Conservation (phyloP, 2,888 invertebrate genomes). For the Chorisops tibialis region DNA sequence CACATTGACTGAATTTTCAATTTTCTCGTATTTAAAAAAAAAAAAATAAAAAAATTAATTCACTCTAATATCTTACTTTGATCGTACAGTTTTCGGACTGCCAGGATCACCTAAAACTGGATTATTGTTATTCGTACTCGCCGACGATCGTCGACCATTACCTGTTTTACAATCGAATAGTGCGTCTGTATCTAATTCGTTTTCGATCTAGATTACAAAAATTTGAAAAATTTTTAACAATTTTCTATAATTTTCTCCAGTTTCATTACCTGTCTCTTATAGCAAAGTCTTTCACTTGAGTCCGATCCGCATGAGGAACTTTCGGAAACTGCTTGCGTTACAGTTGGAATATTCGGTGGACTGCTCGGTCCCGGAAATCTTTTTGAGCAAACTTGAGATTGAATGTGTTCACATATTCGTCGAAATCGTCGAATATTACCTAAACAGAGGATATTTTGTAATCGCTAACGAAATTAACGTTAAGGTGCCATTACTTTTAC, state of each 20-base stretch:
- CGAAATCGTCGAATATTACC: conserved; percentile 93
- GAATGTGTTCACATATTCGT: conserved; percentile 94
- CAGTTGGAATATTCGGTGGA: conserved; percentile 49
- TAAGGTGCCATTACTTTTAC: conserved; percentile 54
- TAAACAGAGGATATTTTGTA: conserved; percentile 46
- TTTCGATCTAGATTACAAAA: conserved; percentile 48
- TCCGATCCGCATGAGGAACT: conserved; percentile 53
- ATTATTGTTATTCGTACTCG: conserved; percentile 52
- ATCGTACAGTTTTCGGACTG: conserved; percentile 51
- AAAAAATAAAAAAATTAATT: no score
- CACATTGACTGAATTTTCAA: no score
- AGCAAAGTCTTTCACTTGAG: conserved; percentile 51
- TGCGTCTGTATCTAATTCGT: conserved; percentile 50
- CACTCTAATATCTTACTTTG: conserved; percentile 43
- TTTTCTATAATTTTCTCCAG: background rate
- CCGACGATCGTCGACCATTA: conserved; percentile 49
- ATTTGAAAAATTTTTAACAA: background rate
- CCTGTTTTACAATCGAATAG: conserved; percentile 51
- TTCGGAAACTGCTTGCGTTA: conserved; percentile 53
- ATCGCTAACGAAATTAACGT: background rate
- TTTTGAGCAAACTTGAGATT: conserved; percentile 70
- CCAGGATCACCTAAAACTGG: conserved; percentile 46
- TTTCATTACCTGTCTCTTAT: conserved; percentile 48
- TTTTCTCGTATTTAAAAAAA: no score
- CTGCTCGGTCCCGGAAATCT: conserved; percentile 53